Evolutionary conservation across 2,113 vertebrate species (phyloP), one percentile per base, ranked within the genome.

Genomic region (Cyanoliseus patagonus): DNA sequence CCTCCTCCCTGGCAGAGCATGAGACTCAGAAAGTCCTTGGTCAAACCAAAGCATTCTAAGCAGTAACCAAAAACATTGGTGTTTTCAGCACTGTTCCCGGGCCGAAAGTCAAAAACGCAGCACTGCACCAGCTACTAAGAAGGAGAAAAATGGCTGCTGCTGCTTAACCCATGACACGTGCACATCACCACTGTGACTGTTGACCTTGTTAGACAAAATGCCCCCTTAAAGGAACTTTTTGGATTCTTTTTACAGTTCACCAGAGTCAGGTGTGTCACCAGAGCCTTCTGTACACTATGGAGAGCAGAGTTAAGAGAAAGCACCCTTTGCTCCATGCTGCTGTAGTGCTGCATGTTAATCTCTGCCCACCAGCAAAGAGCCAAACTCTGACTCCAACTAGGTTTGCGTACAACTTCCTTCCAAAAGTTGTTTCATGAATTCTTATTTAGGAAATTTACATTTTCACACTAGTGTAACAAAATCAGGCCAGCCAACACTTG

Each of bases 241-340:
- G 51, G 14, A 13, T 49, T 89, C 23, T 33, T 87, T 59, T 76
- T 17, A 30, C 13, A 25, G 25, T 51, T 72, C 23, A 35, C 13
- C 42, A 49, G 14, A 63, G 37, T 24, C 24, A 49, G 27, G 27
- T 16, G 17, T 20, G 13, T 24, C 57, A 49, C 7, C 69, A 84
- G 39, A 81, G 22, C 9, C 44, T 33, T 67, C 19, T 42, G 33
- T 62, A 49, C 30, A 4, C 19, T 13, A 15, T 0, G 30, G 41
- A 37, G 31, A 53, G 19, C 44, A 74, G 30, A 13, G 1, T 52
- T 53, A n/a, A 28, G 27, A 66, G 42, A 67, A 30, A 3, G 5
- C 30, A 44, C 30, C 55, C n/a, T 57, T 62, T 2, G 0, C 55
- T 77, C 28, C 49, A 7, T 0, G 1, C 30, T 51, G 28, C 7